Evolutionary conservation across 2,113 vertebrate species (phyloP).

Genomic region (Clarias gariepinus): DNA sequence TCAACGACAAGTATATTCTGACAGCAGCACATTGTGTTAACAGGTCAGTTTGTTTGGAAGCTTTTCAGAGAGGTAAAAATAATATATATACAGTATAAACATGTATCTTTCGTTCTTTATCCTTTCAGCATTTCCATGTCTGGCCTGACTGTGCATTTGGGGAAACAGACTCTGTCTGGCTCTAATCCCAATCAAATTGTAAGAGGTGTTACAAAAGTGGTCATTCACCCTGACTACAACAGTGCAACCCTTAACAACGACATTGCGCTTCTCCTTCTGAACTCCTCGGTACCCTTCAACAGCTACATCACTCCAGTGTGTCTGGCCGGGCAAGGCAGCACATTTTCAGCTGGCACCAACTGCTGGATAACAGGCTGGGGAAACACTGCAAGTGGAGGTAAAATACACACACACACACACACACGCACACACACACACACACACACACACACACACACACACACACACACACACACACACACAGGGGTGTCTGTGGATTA

Average conservation of each 20-base stretch:
- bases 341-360: constrained; percentile 13
- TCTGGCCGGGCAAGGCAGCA: constrained; percentile 64
- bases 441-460: too few relatives aligned
- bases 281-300: too few relatives aligned
- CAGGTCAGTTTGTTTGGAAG: neutral
- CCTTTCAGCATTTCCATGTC: accelerated
- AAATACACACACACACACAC: neutral
- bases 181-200: too few relatives aligned
- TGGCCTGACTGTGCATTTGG: constrained; percentile 40
- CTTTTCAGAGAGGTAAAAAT: too few relatives aligned
- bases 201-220: too few relatives aligned
- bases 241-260: too few relatives aligned
- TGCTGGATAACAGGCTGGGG: constrained; percentile 74
- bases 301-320: too few relatives aligned
- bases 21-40: constrained; percentile 46
- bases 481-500: too few relatives aligned
- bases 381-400: constrained; percentile 20
- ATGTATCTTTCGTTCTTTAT: neutral
- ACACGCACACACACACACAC: too few relatives aligned
- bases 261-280: too few relatives aligned
- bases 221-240: too few relatives aligned
- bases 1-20: constrained; percentile 42
- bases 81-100: neutral
- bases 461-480: neutral
- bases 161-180: too few relatives aligned